Evolutionary conservation across 2,113 vertebrate species (phyloP), one percentile per base, ranked within the genome.

Genomic region (Amphiprion percula): DNA sequence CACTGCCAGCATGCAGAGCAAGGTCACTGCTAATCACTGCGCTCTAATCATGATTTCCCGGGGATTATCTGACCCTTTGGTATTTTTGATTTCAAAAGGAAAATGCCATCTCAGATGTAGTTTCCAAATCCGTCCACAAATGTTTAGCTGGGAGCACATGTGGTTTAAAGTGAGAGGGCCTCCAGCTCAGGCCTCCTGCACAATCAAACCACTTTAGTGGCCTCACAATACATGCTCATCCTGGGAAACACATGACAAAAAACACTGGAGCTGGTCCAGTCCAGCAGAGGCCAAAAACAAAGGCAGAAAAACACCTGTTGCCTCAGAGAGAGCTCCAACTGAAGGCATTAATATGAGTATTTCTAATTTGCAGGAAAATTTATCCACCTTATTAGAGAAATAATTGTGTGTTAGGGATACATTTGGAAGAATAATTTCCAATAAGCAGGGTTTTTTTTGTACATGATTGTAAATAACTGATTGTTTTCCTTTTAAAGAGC

Each of bases 221-320:
- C 39, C 59, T 2, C 74, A 28, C 61, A 58, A 9, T 46, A 2
- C 68, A 30, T 5, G 58, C 56, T 55, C 33, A 60, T 70, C 80
- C 69, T 53, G 73, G 26, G 53, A 60, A 74, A 76, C 80, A 81
- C 65, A 77, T 84, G 64, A 80, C 61, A 17, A 64, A 70, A 64
- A 50, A 52, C 3, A 10, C 0, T 14, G 33, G 6, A 26, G 66
- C 55, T 41, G 33, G 30, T 60, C 39, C 67, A 39, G 41, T 44
- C n/a, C 12, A 21, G 70, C 44, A 50, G 68, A 44, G 64, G 63
- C 10, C 10, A 21, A 46, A 10, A 26, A 61, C 1, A 39, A 7
- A 11, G 11, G 50, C 17, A n/a, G 30, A 16, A 24, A 76, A 72
- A 54, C 89, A 90, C 87, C 82, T 85, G 87, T 74, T 88, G 75